Base-by-base conservation (phyloP, 2,113 vertebrate genomes). In the Periophthalmus modestus region DNA sequence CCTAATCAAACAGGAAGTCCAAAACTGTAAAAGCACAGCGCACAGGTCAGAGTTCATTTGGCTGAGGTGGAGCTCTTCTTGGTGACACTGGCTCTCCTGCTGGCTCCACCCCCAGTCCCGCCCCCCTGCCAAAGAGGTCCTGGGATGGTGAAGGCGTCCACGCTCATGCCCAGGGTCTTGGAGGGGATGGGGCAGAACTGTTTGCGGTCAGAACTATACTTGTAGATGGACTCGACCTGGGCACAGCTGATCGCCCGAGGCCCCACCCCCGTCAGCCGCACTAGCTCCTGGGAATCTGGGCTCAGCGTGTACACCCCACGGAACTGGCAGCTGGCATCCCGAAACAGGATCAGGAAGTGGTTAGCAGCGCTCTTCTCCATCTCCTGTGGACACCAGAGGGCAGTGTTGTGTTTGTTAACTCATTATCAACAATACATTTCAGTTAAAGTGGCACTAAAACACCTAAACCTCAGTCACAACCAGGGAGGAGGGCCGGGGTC, bases 131-230 rank as follows among this genome's bases (percentile, higher is more conserved):
- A 97, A 65, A 96, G 92, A 66, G 95, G 94, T 11, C 93, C 83
- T 19, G 96, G 95, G 85, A 98, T 95, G 68, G 96, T 98, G 88
- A 98, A 95, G 80, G 96, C 96, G 0, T 98, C 96, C 4, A 97
- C 95, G 0, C 93, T 96, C 94, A 97, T 95, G 55, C 95, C 95
- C 91, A 98, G 85, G 73, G 96, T 96, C 89, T 95, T 96, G 46
- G 95, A 95, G 0, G 96, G 96, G 77, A 97, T 96, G 78, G 93
- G 89, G 12, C 93, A 96, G 81, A 98, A 98, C 78, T 96, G 95
- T 88, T 98, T 98, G 78, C 95, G 94, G 85, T 97, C 96, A 0
- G 96, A 97, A 73, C 94, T 97, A 93, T 98, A 97, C 79, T 98
- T 97, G 80, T 95, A 98, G 87, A 98, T 95, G 76, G 94, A 92